Evolutionary conservation across 35 echinoderm and acorn worm species (phyloP).

Genomic region (Lytechinus variegatus): DNA sequence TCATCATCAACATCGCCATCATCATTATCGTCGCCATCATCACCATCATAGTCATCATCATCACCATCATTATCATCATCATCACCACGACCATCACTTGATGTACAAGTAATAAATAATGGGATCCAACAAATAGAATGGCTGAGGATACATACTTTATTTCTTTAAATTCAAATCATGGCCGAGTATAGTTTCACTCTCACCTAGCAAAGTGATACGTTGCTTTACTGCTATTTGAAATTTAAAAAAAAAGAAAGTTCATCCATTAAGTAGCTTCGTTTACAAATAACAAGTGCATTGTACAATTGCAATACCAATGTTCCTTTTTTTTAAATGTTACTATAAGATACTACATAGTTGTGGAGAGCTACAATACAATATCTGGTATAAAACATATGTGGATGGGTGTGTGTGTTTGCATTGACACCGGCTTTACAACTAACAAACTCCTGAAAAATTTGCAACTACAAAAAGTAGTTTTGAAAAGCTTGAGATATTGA

Average conservation of each 20-base stretch:
- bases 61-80: too few species aligned
- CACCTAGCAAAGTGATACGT: background rate
- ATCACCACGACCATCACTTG: too few species aligned
- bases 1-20: too few species aligned
- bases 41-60: too few species aligned
- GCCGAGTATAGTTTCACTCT: background rate
- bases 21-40: too few species aligned
- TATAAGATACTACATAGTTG: background rate
- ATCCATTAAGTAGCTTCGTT: background rate
- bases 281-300: background rate
- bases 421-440: background rate
- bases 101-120: too few species aligned
- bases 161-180: slow-evolving; percentile 21
- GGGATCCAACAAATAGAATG: background rate
- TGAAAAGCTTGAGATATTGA: background rate
- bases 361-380: background rate
- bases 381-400: background rate
- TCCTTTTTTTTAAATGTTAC: background rate
- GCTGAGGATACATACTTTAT: slow-evolving; percentile 8
- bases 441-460: background rate
- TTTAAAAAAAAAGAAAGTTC: background rate
- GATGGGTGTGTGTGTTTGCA: too few species aligned
- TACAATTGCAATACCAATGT: background rate
- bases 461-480: background rate
- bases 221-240: background rate